A percentile compares a stretch with the other conserved stretches of the same genome.
Conservation (phyloP, 2,113 vertebrate species). For the Ciconia boyciana region DNA sequence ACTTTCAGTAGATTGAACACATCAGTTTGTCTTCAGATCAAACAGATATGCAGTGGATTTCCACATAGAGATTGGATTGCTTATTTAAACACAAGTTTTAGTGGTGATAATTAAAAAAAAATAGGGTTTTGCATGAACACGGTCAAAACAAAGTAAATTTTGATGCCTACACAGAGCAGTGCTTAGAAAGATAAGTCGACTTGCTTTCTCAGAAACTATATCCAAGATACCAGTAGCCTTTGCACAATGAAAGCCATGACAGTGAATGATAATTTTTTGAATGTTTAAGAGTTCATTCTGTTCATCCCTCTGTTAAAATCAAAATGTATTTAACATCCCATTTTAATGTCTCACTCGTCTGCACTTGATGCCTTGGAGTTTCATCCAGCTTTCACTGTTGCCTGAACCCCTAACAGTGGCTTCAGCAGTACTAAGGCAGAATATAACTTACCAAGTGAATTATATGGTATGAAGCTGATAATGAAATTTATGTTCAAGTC, state of each 20-base stretch:
- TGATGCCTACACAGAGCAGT: background rate
- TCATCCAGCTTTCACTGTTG: background rate
- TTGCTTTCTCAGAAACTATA: background rate
- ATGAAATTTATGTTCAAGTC: background rate
- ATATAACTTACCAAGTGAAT: background rate
- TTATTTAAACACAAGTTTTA: conserved; percentile 11
- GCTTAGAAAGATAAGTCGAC: background rate
- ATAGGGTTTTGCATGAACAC: background rate
- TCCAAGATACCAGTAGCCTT: background rate
- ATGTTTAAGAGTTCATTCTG: background rate
- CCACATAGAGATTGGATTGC: background rate
- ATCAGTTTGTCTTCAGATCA: conserved; percentile 17
- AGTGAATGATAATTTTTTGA: background rate
- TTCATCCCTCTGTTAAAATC: background rate
- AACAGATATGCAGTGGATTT: background rate
- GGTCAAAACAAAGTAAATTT: background rate
- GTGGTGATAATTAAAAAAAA: background rate
- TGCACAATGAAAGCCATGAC: background rate
- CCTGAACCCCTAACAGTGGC: background rate
- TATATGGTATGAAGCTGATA: background rate
- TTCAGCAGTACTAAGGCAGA: background rate
- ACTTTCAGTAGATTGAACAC: background rate
- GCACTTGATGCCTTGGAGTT: background rate
- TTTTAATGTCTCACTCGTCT: background rate
- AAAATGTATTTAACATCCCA: background rate